Evolutionary conservation across 2,888 invertebrate genomes (phyloP).

Genomic region (Cosmia trapezina): DNA sequence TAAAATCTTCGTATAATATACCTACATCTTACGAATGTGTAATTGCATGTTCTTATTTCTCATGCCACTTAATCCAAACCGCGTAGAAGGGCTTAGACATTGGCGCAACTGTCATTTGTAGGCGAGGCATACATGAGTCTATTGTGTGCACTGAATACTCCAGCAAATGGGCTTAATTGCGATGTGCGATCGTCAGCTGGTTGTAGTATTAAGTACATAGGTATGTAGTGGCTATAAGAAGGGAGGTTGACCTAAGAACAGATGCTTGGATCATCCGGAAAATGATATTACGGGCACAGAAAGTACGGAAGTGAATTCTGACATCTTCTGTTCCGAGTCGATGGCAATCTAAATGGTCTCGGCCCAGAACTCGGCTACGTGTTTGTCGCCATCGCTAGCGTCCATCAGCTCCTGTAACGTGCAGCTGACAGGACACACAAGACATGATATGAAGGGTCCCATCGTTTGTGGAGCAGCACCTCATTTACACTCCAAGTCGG

Average conservation of each 20-base stretch:
- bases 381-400: no score
- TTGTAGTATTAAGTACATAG: no score
- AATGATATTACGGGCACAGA: not conserved
- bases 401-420: no score
- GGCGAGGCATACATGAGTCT: conserved; percentile 7
- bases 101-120: conserved; percentile 45
- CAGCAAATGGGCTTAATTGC: conserved; percentile 8
- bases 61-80: conserved; percentile 35
- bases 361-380: no score
- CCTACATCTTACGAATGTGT: not conserved
- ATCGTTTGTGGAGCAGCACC: no score
- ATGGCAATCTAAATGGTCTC: no score
- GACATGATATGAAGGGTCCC: no score
- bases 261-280: no score
- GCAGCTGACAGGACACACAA: no score
- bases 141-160: conserved; percentile 44
- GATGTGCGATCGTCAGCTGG: not conserved
- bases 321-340: not conserved
- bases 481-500: no score
- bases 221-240: not conserved
- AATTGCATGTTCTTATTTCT: conserved; percentile 6
- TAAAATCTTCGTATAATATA: not conserved
- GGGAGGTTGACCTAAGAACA: not conserved
- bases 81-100: conserved; percentile 19
- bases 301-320: not conserved